A percentile compares a stretch with the other conserved stretches of the same genome.
These are phyloP conservation scores for Lucilia sericata DNA, from an alignment of 1,140 invertebrate species.

Conservation along the genomic window DNA sequence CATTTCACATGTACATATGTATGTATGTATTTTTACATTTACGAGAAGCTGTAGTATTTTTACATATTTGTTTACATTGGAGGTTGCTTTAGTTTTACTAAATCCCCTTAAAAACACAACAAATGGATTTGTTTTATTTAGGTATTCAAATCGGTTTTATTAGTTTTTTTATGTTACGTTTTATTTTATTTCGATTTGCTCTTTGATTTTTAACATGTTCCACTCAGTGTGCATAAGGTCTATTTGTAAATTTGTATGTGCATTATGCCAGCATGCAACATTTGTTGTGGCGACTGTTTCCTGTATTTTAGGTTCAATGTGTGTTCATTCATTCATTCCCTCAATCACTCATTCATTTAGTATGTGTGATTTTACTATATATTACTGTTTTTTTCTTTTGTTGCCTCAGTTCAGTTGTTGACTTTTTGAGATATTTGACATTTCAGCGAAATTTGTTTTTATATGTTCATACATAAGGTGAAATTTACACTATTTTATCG, in stretches of 20 bases:
- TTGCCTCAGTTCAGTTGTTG: background rate
- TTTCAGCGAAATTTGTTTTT: background rate
- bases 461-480: no score
- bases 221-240: background rate
- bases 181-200: slow-evolving; percentile 8
- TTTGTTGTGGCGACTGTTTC: slow-evolving; percentile 10
- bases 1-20: background rate
- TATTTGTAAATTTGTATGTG: background rate
- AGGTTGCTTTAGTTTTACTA: background rate
- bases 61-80: background rate
- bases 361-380: background rate
- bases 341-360: background rate
- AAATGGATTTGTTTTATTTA: background rate
- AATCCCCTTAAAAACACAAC: background rate
- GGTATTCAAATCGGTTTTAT: background rate
- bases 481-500: no score
- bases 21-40: background rate
- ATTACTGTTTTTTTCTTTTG: background rate
- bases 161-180: background rate
- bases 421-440: slow-evolving; percentile 20
- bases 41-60: no score
- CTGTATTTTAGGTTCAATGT: background rate
- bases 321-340: background rate
- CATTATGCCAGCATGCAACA: background rate
- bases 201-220: slow-evolving; percentile 27